These are phyloP conservation scores for Neoaliturus tenellus DNA, from an alignment of 2,888 invertebrate species.

Conservation along the genomic window DNA sequence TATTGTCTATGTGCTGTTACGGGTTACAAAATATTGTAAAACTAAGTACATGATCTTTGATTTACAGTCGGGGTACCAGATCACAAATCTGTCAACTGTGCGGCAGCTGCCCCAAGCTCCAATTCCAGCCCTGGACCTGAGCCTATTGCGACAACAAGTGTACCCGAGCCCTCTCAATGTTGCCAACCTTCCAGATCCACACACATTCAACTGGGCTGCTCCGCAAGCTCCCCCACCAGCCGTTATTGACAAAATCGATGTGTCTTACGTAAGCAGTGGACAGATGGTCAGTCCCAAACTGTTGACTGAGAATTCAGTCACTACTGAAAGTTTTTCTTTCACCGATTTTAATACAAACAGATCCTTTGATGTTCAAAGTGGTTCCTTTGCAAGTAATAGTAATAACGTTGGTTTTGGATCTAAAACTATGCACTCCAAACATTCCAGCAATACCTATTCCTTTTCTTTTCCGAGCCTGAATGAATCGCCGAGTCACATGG, in stretches of 20 bases:
- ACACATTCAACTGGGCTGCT: background rate
- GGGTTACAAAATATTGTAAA: too few species aligned
- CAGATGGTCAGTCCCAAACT: slow-evolving; percentile 31
- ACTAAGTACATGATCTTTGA: too few species aligned
- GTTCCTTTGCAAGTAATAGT: background rate
- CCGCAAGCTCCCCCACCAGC: background rate
- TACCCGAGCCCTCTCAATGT: slow-evolving; percentile 38
- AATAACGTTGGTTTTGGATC: background rate
- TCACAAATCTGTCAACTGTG: slow-evolving; percentile 67
- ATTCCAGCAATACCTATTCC: background rate
- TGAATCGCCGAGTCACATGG: slow-evolving; percentile 33
- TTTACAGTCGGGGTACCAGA: slow-evolving; percentile 68
- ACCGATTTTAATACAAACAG: background rate
- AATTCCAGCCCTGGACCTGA: slow-evolving; percentile 71
- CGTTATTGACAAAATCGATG: background rate
- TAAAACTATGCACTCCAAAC: background rate
- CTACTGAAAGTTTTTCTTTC: background rate
- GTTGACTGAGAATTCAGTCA: background rate
- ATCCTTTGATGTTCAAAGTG: background rate
- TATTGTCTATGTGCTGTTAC: too few species aligned
- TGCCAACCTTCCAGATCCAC: slow-evolving; percentile 1
- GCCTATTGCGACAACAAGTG: slow-evolving; percentile 39
- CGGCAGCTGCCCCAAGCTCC: slow-evolving; percentile 68
- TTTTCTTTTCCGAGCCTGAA: slow-evolving; percentile 47
- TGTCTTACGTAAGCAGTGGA: slow-evolving; percentile 47